Evolutionary conservation across 1,140 invertebrate genomes (phyloP), one percentile per base, ranked within the genome.

Genomic region (Chelonus insularis): DNA sequence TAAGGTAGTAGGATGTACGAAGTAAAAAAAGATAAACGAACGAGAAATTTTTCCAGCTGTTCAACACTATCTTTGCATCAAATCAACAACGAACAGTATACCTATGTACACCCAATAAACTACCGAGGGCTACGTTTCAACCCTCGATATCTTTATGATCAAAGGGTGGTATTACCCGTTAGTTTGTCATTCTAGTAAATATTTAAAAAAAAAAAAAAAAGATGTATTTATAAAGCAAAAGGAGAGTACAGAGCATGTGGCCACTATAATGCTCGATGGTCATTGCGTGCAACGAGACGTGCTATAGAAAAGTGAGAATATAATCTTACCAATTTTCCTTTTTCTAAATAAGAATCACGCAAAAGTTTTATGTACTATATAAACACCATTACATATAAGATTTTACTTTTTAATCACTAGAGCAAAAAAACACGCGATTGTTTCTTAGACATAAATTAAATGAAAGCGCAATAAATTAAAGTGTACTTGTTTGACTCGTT

Each of bases 71-170:
- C 77, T 74, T 14, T 50, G 34, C 45, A 65, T 47, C 29, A 63
- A 60, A 81, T 81, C 78, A 72, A 79, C 74, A 43, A 78, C 78
- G 76, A 76, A 75, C 72, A 54, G 48, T 39, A 8, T 9, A 34
- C 47, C n/a, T n/a, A n/a, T n/a, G n/a, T n/a, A 60, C 50, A 57
- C 63, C 12, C 50, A 48, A 34, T 43, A 54, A 56, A 29, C 32
- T 14, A 65, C 32, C 20, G 20, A 47, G 47, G 51, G 60, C 62
- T 63, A 62, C 57, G 61, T 74, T 79, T 76, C 77, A 79, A 80
- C 77, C 78, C 76, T 80, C 79, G 75, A 75, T 78, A 78, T 79
- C 76, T 69, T 65, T 62, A 65, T 65, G 68, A 75, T 78, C 74
- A 64, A 58, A 57, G 62, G 65, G 62, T 63, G 63, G 63, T n/a